Conservation (phyloP, 37 sponge, comb jelly and placozoan species). For the Halichondria panicea region DNA sequence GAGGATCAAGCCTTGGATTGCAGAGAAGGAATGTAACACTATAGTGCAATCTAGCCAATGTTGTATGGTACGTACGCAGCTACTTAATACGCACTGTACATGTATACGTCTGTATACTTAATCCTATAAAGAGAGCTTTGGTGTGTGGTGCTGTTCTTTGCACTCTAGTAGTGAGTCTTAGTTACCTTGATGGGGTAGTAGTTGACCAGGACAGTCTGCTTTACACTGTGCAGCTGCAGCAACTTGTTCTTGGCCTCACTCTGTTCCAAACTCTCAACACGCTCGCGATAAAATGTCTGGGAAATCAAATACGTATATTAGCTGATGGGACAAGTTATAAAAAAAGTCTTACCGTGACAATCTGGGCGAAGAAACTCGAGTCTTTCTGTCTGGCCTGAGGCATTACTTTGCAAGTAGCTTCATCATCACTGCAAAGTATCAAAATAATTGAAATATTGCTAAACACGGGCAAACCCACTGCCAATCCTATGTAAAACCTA, state of each 20-base stretch:
- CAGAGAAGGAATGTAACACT: neutral
- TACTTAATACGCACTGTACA: neutral
- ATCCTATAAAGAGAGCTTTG: too few relatives aligned
- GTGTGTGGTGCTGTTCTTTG: too few relatives aligned
- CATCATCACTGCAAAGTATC: conserved; percentile 19
- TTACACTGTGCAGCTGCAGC: conserved; percentile 2
- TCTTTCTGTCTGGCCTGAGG: conserved; percentile 2
- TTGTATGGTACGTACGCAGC: neutral
- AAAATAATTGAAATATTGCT: neutral
- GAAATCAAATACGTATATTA: neutral
- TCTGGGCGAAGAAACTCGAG: neutral
- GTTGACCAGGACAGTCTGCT: conserved; percentile 13
- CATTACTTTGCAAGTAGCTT: conserved; percentile 6
- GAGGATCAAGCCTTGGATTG: too few relatives aligned
- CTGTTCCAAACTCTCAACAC: neutral
- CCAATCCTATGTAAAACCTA: too few relatives aligned
- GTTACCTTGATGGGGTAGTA: conserved; percentile 33
- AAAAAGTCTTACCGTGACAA: conserved; percentile 27
- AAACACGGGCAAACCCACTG: too few relatives aligned
- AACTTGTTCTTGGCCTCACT: conserved; percentile 19
- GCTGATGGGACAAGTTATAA: neutral
- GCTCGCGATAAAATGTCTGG: conserved; percentile 30
- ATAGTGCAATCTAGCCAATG: neutral
- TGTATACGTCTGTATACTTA: too few relatives aligned
- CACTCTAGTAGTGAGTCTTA: too few relatives aligned